Evolutionary conservation across 2,797 vertebrate genomes (phyloP).

Genomic region (Danio kyathit): DNA sequence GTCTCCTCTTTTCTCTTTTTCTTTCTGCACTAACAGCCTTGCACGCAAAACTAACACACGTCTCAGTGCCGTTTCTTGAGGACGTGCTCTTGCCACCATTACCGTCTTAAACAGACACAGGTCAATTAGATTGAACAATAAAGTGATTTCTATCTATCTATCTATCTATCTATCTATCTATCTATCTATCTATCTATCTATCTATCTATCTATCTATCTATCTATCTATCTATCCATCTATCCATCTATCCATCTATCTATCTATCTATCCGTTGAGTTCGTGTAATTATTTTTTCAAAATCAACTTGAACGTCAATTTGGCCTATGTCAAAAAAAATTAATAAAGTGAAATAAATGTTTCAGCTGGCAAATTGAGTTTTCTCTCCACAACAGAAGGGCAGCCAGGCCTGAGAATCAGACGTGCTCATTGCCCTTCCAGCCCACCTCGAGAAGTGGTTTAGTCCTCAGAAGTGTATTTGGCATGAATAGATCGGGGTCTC

Average conservation of each 20-base stretch:
- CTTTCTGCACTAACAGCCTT: slow-evolving; percentile 66
- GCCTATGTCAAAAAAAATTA: too few relatives aligned
- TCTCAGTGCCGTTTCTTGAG: slow-evolving; percentile 46
- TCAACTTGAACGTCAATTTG: too few relatives aligned
- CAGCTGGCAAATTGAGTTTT: slow-evolving; percentile 47
- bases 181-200: slow-evolving; percentile 53
- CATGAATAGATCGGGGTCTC: slow-evolving; percentile 70
- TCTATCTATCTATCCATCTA: slow-evolving; percentile 18
- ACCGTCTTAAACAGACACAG: slow-evolving; percentile 44
- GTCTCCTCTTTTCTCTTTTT: slow-evolving; percentile 74
- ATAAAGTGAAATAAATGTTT: slow-evolving; percentile 5
- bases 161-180: slow-evolving; percentile 20
- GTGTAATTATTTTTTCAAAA: slow-evolving; percentile 41
- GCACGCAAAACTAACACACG: slow-evolving; percentile 53
- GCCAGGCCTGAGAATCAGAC: slow-evolving; percentile 65
- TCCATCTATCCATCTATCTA: background rate
- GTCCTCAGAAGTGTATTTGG: slow-evolving; percentile 67
- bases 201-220: slow-evolving; percentile 45
- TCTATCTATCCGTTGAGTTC: too few relatives aligned
- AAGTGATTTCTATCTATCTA: background rate
- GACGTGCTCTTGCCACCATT: slow-evolving; percentile 54
- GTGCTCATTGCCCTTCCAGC: slow-evolving; percentile 63
- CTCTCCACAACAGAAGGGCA: slow-evolving; percentile 59
- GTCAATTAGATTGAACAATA: slow-evolving; percentile 57
- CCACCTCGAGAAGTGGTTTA: slow-evolving; percentile 59